Base-by-base conservation (phyloP, 2,888 invertebrate species). In the Nebria brevicollis region DNA sequence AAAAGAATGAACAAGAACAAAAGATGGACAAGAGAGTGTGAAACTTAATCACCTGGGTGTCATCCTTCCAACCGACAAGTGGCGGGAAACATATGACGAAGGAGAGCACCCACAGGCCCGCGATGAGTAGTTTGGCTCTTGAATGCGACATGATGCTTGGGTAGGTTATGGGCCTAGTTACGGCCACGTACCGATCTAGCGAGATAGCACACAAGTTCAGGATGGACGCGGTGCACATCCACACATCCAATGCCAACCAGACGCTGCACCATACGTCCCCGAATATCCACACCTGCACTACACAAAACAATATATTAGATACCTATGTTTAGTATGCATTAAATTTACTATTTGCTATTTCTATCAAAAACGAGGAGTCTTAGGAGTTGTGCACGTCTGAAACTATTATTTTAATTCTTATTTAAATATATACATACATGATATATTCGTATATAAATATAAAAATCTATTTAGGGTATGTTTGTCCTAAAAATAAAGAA, bases 211-310 rank as follows among this genome's bases (percentile, higher is more conserved):
- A 98, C 79, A 98, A 92, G 90, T 98, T 98, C 85, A 98, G 92
- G 86, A 98, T 98, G 85, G 97, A 98, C 0, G 98, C 97, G 0
- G 99, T 99, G 90, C 98, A 98, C 95, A 98, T 96, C 97, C 98
- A 98, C 11, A 99, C 98, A 89, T 99, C 99, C 81, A 98, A 94
- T 0, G 98, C 98, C 83, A 99, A 91, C 98, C 98, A 99, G 84
- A 97, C 94, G 83, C 96, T 95, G 90, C 98, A 99, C 97, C 98
- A 98, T 72, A 97, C 92, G 89, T 95, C 95, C 75, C 98, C 98
- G 88, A 98, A 99, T 86, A 98, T 96, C 99, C 99, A 99, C 87
- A 97, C 94, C 94, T 97, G 91, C 70, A 70, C 13, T 8, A 54
- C 54, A 54, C 13, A 54, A 54, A 54, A 54, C 54, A 54, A 8